Percentiles rank a stretch among this genome's conserved stretches.
phyloP scores from a whole-genome alignment of 2,888 invertebrate species.

The Acleris laterana region DNA sequence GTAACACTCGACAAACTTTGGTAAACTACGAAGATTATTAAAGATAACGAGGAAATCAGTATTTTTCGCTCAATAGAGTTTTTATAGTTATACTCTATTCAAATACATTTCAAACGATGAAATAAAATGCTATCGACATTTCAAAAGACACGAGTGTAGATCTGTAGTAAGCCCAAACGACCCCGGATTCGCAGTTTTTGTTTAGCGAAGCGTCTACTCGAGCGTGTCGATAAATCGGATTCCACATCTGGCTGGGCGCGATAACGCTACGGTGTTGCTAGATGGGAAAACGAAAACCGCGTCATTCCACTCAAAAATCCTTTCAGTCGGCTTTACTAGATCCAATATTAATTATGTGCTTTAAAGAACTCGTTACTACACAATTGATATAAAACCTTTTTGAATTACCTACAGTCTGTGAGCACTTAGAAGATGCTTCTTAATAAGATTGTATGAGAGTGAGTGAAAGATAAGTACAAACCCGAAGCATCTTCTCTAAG shows the following conservation, averaged over 20 bases:
- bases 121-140: constrained; percentile 18
- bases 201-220: constrained; percentile 38
- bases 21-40: too few relatives aligned
- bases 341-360: too few relatives aligned
- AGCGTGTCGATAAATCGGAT: constrained; percentile 52
- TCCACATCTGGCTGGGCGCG: constrained; percentile 51
- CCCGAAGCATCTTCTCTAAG: too few relatives aligned
- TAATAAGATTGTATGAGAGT: too few relatives aligned
- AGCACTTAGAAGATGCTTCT: too few relatives aligned
- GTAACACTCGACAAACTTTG: too few relatives aligned
- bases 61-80: too few relatives aligned
- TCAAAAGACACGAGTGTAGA: constrained; percentile 13
- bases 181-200: constrained; percentile 37
- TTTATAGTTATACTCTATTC: background rate
- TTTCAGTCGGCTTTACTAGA: constrained; percentile 3
- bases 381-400: too few relatives aligned
- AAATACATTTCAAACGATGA: background rate
- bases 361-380: too few relatives aligned
- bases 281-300: constrained; percentile 26
- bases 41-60: too few relatives aligned
- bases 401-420: too few relatives aligned
- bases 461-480: too few relatives aligned
- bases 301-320: constrained; percentile 11
- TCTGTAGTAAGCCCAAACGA: constrained; percentile 18
- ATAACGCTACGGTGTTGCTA: constrained; percentile 46